Evolutionary conservation across 2,797 vertebrate genomes (phyloP), one percentile per base, ranked within the genome.

Genomic region (Nannoperca obscura): DNA sequence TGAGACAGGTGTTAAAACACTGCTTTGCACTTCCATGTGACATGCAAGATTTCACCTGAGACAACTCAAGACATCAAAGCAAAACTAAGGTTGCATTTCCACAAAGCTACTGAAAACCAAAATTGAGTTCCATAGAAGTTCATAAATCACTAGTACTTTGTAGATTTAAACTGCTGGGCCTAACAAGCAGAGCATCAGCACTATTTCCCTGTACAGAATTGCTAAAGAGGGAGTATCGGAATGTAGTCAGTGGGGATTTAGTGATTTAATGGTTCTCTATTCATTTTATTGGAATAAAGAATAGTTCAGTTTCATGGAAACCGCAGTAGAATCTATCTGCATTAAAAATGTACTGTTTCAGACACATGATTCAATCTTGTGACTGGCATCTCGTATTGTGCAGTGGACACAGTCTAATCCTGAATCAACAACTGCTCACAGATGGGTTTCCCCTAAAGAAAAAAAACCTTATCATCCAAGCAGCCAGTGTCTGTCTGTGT

Each of bases 1-100:
- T 0, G 49, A 86, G 73, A 71, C 69, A 78, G 79, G 62, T 81
- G 84, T 80, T 71, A 83, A 87, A 88, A 86, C 86, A 80, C 68
- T 74, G 68, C 70, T 85, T 79, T 76, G 36, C 84, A 84, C 78
- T 83, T 78, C 27, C 22, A 24, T 42, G 57, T 65, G 78, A 86
- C 76, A 68, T 50, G 13, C n/a, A 67, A 4, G 36, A 53, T 66
- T 50, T 82, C 58, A 81, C 68, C 70, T 53, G 20, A 72, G 57
- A 78, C 72, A 15, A 55, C 27, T 30, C 61, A n/a, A 38, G 47
- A 65, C 44, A 72, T 53, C 52, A 63, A 22, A 63, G 40, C 20
- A 69, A 52, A 75, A 36, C 27, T 44, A 17, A 34, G 17, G 20
- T 61, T 42, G 15, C 3, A 42, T 77, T 54, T 59, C 38, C 42